Percentiles rank a stretch among this genome's conserved stretches.
These are phyloP conservation scores for Macrobrachium rosenbergii DNA, from an alignment of 1,140 invertebrate genomes.

Conservation along the genomic window DNA sequence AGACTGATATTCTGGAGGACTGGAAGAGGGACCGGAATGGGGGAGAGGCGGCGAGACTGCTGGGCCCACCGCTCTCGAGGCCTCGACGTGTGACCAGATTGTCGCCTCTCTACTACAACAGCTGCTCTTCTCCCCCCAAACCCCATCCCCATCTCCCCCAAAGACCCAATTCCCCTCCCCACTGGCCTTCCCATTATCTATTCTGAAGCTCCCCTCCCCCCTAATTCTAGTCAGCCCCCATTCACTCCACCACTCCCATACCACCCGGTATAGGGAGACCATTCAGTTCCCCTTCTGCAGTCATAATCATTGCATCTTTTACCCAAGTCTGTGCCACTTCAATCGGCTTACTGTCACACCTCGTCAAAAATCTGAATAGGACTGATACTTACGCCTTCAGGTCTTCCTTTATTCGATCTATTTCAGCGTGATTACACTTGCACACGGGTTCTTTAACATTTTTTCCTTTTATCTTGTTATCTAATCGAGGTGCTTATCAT, in stretches of 20 bases:
- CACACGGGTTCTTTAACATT: no score
- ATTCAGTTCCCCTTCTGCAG: no score
- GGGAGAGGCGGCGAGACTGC: not conserved
- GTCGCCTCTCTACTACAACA: not conserved
- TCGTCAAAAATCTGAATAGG: no score
- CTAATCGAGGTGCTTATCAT: no score
- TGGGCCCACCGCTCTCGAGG: not conserved
- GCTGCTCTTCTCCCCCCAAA: not conserved
- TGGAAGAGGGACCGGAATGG: no score
- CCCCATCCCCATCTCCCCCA: not conserved
- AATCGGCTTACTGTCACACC: no score
- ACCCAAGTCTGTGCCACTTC: no score
- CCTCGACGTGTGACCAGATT: not conserved
- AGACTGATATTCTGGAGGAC: not conserved
- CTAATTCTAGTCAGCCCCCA: not conserved
- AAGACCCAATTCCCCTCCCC: not conserved
- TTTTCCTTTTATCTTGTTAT: no score
- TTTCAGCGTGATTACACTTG: no score
- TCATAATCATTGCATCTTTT: no score
- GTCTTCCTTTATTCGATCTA: no score
- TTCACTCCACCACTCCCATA: not conserved
- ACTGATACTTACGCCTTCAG: no score
- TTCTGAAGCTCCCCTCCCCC: not conserved
- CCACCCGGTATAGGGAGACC: not conserved
- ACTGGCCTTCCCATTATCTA: not conserved